Percentiles rank a stretch among this genome's conserved stretches.
Evolutionary conservation across 1,140 invertebrate species (phyloP).

Genomic region (Drosophila mayri): DNA sequence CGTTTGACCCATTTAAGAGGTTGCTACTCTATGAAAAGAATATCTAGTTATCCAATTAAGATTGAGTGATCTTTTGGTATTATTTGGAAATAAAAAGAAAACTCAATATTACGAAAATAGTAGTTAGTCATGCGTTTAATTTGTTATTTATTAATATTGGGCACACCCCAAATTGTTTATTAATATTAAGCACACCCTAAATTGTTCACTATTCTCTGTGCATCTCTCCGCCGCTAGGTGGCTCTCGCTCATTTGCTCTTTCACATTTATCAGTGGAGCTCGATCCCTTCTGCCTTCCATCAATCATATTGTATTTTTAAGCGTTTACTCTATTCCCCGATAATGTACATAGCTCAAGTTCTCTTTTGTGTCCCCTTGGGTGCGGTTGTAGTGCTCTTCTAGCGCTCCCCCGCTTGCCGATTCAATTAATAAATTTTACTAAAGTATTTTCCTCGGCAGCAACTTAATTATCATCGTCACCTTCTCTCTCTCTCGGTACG

Average conservation of each 20-base stretch:
- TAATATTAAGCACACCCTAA: conserved; percentile 34
- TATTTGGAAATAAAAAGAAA: no score
- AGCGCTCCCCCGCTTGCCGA: background rate
- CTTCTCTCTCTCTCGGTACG: conserved; percentile 5
- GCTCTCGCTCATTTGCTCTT: conserved; percentile 4
- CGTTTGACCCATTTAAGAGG: background rate
- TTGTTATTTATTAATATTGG: conserved; percentile 35
- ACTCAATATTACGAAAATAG: no score
- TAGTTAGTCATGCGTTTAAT: background rate
- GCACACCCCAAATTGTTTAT: conserved; percentile 46
- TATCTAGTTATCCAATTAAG: no score
- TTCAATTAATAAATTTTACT: conserved; percentile 66
- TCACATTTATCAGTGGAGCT: conserved; percentile 44
- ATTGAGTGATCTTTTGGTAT: no score
- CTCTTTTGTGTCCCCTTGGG: conserved; percentile 15
- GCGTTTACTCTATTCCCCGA: conserved; percentile 1
- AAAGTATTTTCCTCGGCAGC: conserved; percentile 52
- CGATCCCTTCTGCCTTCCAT: background rate
- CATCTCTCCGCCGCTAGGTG: no score
- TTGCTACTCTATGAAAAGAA: background rate
- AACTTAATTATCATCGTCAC: conserved; percentile 67
- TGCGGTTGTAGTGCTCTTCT: conserved; percentile 28
- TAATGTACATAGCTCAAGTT: background rate
- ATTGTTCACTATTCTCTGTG: conserved; percentile 16
- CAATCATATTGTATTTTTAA: conserved; percentile 45